Evolutionary conservation across 1,140 invertebrate genomes (phyloP).

Genomic region (Dysdera silvatica): DNA sequence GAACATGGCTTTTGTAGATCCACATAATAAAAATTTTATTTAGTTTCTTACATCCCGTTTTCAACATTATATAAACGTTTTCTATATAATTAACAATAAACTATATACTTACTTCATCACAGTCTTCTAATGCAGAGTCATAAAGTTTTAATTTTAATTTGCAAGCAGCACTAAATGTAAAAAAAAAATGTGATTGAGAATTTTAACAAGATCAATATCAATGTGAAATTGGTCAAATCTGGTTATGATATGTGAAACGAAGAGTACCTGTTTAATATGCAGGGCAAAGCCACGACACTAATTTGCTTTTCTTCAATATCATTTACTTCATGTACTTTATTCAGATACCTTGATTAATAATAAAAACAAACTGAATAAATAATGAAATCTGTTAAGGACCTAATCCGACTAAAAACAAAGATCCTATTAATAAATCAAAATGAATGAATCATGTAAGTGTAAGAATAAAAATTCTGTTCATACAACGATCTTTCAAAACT

Average conservation of each 20-base stretch:
- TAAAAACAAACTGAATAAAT: too few species aligned
- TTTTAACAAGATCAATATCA: not conserved
- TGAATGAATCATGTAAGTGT: too few species aligned
- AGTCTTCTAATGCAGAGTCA: slow-evolving; percentile 52
- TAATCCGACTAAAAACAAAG: too few species aligned
- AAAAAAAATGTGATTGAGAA: slow-evolving; percentile 23
- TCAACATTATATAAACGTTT: too few species aligned
- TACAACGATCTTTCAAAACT: too few species aligned
- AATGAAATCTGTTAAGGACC: too few species aligned
- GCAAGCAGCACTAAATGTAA: slow-evolving; percentile 52
- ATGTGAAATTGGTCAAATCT: not conserved
- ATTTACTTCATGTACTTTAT: slow-evolving; percentile 36
- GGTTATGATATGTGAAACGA: slow-evolving; percentile 5
- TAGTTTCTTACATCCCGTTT: not conserved
- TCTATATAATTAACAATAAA: too few species aligned
- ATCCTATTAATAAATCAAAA: too few species aligned
- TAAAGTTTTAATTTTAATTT: slow-evolving; percentile 56
- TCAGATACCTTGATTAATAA: slow-evolving; percentile 39
- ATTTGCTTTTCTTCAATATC: slow-evolving; percentile 36
- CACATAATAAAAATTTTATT: not conserved
- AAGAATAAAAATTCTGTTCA: too few species aligned
- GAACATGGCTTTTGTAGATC: not conserved
- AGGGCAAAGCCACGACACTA: slow-evolving; percentile 42
- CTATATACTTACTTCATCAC: slow-evolving; percentile 53
- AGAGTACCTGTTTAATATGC: slow-evolving; percentile 55